These are phyloP conservation scores for Trichogramma dendrolimi DNA, from an alignment of 2,888 invertebrate genomes.

Conservation along the genomic window DNA sequence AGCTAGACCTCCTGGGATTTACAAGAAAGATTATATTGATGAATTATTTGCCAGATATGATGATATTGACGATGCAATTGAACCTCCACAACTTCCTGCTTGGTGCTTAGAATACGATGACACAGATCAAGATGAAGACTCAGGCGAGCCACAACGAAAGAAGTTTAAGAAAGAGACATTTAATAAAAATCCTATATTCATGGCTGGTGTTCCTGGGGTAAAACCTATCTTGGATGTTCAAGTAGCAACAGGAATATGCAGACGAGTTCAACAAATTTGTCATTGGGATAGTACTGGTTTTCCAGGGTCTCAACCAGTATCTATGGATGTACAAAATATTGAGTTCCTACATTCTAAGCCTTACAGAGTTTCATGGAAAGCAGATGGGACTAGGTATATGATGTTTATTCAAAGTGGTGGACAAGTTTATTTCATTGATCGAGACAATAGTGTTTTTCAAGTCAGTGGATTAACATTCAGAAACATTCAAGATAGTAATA, in stretches of 20 bases:
- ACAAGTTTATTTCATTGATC: slow-evolving; percentile 89
- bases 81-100: slow-evolving; percentile 73
- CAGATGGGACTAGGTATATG: slow-evolving; percentile 96
- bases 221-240: slow-evolving; percentile 62
- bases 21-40: slow-evolving; percentile 90
- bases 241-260: slow-evolving; percentile 65
- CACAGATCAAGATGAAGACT: slow-evolving; percentile 36
- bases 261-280: slow-evolving; percentile 74
- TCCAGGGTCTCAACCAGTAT: slow-evolving; percentile 96
- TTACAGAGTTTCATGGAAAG: slow-evolving; percentile 98
- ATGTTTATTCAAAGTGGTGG: slow-evolving; percentile 86
- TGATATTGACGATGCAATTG: slow-evolving; percentile 62
- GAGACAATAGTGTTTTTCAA: slow-evolving; percentile 89
- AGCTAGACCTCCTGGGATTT: slow-evolving; percentile 89
- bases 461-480: slow-evolving; percentile 78
- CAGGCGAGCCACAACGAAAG: slow-evolving; percentile 22
- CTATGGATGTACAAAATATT: slow-evolving; percentile 85
- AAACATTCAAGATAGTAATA: slow-evolving; percentile 65
- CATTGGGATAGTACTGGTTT: slow-evolving; percentile 77
- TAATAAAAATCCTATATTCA: slow-evolving; percentile 70
- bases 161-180: slow-evolving; percentile 53
- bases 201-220: slow-evolving; percentile 83
- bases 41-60: slow-evolving; percentile 83
- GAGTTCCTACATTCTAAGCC: slow-evolving; percentile 70
- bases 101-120: slow-evolving; percentile 73